These are phyloP conservation scores for Acanthacorydalis orientalis DNA, from an alignment of 2,888 invertebrate genomes.

Conservation along the genomic window DNA sequence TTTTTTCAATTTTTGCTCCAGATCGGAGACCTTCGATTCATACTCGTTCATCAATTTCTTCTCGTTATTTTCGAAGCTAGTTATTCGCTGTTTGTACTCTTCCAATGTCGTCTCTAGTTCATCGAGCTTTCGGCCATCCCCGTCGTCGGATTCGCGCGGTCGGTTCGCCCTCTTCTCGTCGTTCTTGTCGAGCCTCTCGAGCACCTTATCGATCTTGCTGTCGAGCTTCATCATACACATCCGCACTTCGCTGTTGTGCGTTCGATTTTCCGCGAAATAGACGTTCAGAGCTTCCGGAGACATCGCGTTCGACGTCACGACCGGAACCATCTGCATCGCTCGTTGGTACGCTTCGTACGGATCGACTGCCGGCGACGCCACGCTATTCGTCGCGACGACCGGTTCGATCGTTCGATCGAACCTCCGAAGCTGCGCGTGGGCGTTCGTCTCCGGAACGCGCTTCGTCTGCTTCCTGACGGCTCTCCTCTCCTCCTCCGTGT, in stretches of 20 bases:
- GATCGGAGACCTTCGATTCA: too few relatives aligned
- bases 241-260: constrained; percentile 47
- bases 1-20: too few relatives aligned
- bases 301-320: background rate
- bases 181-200: constrained; percentile 29
- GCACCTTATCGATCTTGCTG: constrained; percentile 42
- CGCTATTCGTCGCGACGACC: constrained; percentile 18
- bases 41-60: too few relatives aligned
- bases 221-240: constrained; percentile 43
- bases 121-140: too few relatives aligned
- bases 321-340: constrained; percentile 9
- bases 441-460: background rate
- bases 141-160: too few relatives aligned
- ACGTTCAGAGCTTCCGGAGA: constrained; percentile 31
- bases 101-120: too few relatives aligned
- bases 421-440: constrained; percentile 2
- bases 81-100: too few relatives aligned
- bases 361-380: too few relatives aligned
- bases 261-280: constrained; percentile 40
- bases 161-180: too few relatives aligned
- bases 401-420: constrained; percentile 15
- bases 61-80: too few relatives aligned
- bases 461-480: background rate
- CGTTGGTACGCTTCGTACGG: too few relatives aligned
- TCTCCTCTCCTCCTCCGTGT: constrained; percentile 21